These are phyloP conservation scores for Aspiorhynchus laticeps DNA, from an alignment of 2,113 vertebrate species.

Conservation along the genomic window DNA sequence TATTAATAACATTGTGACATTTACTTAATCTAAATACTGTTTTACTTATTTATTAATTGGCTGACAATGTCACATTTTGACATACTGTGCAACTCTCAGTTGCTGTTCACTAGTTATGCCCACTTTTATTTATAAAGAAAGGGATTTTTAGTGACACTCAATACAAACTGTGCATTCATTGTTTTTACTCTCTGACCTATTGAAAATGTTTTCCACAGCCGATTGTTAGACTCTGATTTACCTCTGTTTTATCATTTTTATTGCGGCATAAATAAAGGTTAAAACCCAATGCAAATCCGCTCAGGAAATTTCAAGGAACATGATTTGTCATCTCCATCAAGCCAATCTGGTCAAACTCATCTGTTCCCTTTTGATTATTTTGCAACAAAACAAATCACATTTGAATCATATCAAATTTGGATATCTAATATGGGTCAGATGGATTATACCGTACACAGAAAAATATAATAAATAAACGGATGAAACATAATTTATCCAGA, in stretches of 20 bases:
- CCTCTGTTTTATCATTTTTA: conserved; percentile 13
- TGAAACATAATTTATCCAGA: conserved; percentile 30
- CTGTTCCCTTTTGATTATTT: conserved; percentile 41
- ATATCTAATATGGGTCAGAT: conserved; percentile 41
- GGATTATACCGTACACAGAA: conserved; percentile 27
- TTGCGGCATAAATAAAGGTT: not conserved
- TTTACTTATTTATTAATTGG: not conserved
- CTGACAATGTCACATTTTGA: conserved; percentile 5
- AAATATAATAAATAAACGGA: conserved; percentile 40
- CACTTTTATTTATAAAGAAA: not conserved
- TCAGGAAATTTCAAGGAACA: conserved; percentile 21
- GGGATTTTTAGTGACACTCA: not conserved
- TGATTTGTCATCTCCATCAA: conserved; percentile 22
- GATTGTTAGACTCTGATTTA: not conserved
- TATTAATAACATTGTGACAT: not conserved
- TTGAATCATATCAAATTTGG: conserved; percentile 13
- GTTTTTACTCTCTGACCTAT: not conserved
- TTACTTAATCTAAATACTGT: not conserved
- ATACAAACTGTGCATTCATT: not conserved
- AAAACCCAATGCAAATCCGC: conserved; percentile 11
- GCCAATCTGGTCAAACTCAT: conserved; percentile 33
- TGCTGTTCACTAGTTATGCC: not conserved
- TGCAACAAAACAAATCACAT: conserved; percentile 26
- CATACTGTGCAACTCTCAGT: not conserved
- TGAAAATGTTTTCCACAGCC: not conserved